These are phyloP conservation scores for Percina caprodes DNA, from an alignment of 2,113 vertebrate genomes.

Conservation along the genomic window DNA sequence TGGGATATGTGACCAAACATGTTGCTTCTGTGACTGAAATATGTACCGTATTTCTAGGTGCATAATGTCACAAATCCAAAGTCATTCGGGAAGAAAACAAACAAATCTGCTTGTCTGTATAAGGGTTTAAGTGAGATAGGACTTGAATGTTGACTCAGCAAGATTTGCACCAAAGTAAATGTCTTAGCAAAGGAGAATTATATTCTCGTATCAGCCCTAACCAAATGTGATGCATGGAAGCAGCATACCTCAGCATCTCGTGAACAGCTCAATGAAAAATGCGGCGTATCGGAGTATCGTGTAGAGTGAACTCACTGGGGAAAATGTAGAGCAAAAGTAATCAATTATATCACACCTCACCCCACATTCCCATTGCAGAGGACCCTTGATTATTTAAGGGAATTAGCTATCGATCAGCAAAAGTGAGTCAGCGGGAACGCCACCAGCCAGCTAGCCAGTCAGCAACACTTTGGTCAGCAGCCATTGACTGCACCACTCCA, in stretches of 20 bases:
- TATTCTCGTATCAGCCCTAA: slow-evolving; percentile 33
- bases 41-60: background rate
- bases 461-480: slow-evolving; percentile 24
- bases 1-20: background rate
- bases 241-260: slow-evolving; percentile 68
- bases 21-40: background rate
- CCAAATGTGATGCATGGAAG: slow-evolving; percentile 64
- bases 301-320: slow-evolving; percentile 66
- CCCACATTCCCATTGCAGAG: slow-evolving; percentile 66
- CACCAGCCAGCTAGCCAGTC: slow-evolving; percentile 43
- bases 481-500: slow-evolving; percentile 2
- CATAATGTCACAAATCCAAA: slow-evolving; percentile 7
- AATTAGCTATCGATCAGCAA: slow-evolving; percentile 85
- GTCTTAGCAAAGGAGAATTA: slow-evolving; percentile 38
- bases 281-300: slow-evolving; percentile 26
- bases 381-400: slow-evolving; percentile 82
- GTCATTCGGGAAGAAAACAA: background rate
- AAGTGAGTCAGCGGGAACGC: slow-evolving; percentile 75
- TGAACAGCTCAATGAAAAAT: slow-evolving; percentile 77
- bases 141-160: background rate
- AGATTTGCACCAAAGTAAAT: slow-evolving; percentile 35
- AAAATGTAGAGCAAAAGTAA: slow-evolving; percentile 75
- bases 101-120: background rate
- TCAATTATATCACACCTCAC: slow-evolving; percentile 81
- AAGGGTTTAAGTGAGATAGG: background rate